phyloP scores from a whole-genome alignment of 2,888 invertebrate species.

The Drosophila phalerata region DNA sequence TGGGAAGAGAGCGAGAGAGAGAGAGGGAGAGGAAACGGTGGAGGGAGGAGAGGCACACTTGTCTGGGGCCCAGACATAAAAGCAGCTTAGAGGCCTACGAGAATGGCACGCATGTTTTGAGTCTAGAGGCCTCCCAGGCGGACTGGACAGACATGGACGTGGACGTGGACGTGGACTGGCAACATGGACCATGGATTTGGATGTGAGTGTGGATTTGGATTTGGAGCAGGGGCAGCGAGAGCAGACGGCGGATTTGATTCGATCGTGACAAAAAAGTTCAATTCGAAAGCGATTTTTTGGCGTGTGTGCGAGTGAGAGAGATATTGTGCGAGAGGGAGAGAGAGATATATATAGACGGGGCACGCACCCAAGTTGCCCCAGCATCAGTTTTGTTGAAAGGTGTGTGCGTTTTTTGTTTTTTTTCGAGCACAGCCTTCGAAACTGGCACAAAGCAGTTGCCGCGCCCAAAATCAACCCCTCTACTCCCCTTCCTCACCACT shows the following conservation, averaged over 20 bases:
- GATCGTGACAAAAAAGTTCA: conserved; percentile 78
- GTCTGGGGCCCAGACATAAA: conserved; percentile 31
- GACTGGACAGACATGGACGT: conserved; percentile 34
- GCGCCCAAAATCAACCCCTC: conserved; percentile 15
- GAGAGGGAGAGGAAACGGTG: conserved; percentile 11
- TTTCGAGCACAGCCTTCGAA: conserved; percentile 70
- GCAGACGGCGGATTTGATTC: conserved; percentile 9
- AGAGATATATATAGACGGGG: conserved; percentile 1
- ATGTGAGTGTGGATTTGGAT: background rate
- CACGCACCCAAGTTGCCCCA: conserved; percentile 25
- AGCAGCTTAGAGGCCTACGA: conserved; percentile 57
- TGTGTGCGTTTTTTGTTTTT: conserved; percentile 20
- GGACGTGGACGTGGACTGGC: conserved; percentile 43
- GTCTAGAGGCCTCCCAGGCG: conserved; percentile 44
- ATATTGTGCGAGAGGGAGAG: conserved; percentile 19
- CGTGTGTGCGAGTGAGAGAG: conserved; percentile 36
- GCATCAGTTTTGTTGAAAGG: conserved; percentile 27
- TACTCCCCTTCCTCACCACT: background rate
- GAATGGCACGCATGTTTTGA: conserved; percentile 63
- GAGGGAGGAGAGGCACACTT: conserved; percentile 11
- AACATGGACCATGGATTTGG: conserved; percentile 18
- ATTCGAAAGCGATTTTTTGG: conserved; percentile 74
- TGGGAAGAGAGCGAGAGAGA: conserved; percentile 25
- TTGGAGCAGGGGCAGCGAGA: conserved; percentile 28
- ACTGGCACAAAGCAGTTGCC: conserved; percentile 64